A percentile compares a stretch with the other conserved stretches of the same genome.
Evolutionary conservation across 2,888 invertebrate genomes (phyloP).

Genomic region (Plagiodera versicolora): DNA sequence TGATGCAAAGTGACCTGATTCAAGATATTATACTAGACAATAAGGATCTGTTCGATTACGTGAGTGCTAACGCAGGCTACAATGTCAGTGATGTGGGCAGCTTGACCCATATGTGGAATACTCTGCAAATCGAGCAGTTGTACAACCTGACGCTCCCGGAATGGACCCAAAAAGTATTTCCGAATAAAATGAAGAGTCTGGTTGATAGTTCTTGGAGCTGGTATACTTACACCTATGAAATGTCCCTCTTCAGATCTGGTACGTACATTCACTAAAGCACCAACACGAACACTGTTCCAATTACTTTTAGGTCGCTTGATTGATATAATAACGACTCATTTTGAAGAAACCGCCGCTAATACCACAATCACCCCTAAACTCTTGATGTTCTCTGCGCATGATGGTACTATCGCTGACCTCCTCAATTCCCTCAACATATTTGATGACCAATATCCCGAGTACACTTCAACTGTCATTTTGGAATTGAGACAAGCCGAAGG

Average conservation of each 20-base stretch:
- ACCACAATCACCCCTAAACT: slow-evolving; percentile 57
- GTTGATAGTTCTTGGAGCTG: no score
- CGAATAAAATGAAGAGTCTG: no score
- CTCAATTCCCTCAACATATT: slow-evolving; percentile 69
- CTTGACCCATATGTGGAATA: no score
- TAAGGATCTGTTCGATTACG: slow-evolving; percentile 63
- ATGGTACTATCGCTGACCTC: slow-evolving; percentile 70
- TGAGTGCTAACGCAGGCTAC: slow-evolving; percentile 64
- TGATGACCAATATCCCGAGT: slow-evolving; percentile 65
- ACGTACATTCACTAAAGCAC: no score
- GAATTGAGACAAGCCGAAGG: slow-evolving; percentile 60
- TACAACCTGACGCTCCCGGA: no score
- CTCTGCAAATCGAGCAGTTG: no score
- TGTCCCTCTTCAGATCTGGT: no score
- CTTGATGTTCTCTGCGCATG: slow-evolving; percentile 75
- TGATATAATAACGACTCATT: slow-evolving; percentile 26
- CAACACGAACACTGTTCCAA: no score
- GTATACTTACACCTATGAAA: no score
- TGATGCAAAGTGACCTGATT: slow-evolving; percentile 42
- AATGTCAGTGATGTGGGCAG: slow-evolving; percentile 1
- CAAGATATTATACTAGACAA: slow-evolving; percentile 58
- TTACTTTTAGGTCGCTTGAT: slow-evolving; percentile 30
- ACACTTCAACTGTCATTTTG: slow-evolving; percentile 66
- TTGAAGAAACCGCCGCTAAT: slow-evolving; percentile 17
- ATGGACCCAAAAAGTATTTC: no score